Evolutionary conservation across 1,140 invertebrate species (phyloP).

Genomic region (Macrotrachela quadricornifera): DNA sequence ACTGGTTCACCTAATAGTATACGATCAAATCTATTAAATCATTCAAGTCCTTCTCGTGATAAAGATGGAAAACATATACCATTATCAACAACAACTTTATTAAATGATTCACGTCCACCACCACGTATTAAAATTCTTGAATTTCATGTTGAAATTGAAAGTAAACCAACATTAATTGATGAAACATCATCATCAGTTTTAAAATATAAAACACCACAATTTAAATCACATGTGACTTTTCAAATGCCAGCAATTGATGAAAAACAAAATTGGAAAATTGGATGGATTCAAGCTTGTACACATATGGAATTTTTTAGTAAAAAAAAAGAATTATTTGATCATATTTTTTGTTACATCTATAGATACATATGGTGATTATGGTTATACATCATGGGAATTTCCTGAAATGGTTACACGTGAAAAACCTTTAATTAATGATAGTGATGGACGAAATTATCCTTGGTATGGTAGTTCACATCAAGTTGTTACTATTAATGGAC

Average conservation of each 20-base stretch:
- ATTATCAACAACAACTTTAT: too few species aligned
- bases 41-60: too few species aligned
- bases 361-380: too few species aligned
- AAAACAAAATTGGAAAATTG: conserved; percentile 6
- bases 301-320: conserved; percentile 2
- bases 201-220: conserved; percentile 13
- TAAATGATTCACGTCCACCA: too few species aligned
- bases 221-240: conserved; percentile 8
- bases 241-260: background rate
- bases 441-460: conserved; percentile 28
- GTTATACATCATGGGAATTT: conserved; percentile 21
- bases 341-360: too few species aligned
- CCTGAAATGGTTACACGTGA: conserved; percentile 25
- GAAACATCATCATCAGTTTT: conserved; percentile 12
- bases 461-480: conserved; percentile 29
- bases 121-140: conserved; percentile 8
- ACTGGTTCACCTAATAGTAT: too few species aligned
- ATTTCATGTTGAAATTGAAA: conserved; percentile 11
- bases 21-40: too few species aligned
- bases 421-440: conserved; percentile 28
- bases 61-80: too few species aligned
- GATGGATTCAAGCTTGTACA: conserved; percentile 8
- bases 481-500: conserved; percentile 22
- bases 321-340: too few species aligned
- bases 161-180: conserved; percentile 11